Conservation (phyloP, 2,797 vertebrate species). For the Champsocephalus esox region DNA sequence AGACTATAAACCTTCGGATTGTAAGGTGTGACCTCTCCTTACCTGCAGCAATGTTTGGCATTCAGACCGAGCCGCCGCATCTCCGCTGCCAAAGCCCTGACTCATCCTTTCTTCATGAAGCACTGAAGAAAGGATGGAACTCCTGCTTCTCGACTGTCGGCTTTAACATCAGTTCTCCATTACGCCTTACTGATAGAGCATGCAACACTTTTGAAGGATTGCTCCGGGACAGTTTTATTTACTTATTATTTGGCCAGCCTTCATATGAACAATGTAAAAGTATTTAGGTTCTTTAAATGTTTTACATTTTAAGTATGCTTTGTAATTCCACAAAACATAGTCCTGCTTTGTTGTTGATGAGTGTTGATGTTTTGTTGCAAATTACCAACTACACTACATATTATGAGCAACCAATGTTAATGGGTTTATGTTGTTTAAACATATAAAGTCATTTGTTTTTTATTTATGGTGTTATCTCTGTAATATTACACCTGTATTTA, state of each 20-base stretch:
- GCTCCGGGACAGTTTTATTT: slow-evolving; percentile 6
- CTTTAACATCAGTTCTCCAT: slow-evolving; percentile 25
- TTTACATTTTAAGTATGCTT: background rate
- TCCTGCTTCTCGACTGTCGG: background rate
- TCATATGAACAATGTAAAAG: background rate
- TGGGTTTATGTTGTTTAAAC: slow-evolving; percentile 33
- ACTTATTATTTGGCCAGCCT: background rate
- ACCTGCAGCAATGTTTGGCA: slow-evolving; percentile 78
- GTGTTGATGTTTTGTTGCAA: slow-evolving; percentile 33
- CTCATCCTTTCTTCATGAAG: slow-evolving; percentile 78
- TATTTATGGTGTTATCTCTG: slow-evolving; percentile 54
- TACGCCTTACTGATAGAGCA: slow-evolving; percentile 4
- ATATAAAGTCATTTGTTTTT: slow-evolving; percentile 25
- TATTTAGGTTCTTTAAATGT: slow-evolving; percentile 5
- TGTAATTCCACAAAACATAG: background rate
- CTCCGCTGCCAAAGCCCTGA: slow-evolving; percentile 81
- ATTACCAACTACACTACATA: slow-evolving; percentile 5
- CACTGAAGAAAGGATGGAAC: slow-evolving; percentile 38
- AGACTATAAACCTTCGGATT: background rate
- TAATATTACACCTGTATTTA: slow-evolving; percentile 54
- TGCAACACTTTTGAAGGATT: background rate
- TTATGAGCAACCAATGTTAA: slow-evolving; percentile 34
- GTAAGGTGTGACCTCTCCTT: slow-evolving; percentile 33
- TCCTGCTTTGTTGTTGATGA: slow-evolving; percentile 32
- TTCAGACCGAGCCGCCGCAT: slow-evolving; percentile 81